phyloP scores from a whole-genome alignment of 2,797 vertebrate species.

The Pipistrellus kuhlii region DNA sequence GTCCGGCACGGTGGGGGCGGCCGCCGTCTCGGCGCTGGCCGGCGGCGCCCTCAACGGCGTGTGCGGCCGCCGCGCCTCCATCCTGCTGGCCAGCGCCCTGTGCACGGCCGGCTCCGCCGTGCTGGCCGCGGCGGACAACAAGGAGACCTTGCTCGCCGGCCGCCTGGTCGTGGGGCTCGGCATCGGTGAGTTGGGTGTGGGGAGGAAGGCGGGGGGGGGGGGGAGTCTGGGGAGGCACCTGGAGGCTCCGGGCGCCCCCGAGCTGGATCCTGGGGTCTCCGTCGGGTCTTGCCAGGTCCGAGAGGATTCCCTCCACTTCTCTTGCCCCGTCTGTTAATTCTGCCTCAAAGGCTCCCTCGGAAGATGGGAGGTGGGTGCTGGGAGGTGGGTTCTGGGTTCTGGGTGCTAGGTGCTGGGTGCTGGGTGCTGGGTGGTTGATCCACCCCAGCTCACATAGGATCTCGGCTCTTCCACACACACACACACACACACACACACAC shows the following conservation, averaged over 20 bases:
- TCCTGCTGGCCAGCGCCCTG: conserved; percentile 94
- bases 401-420: neutral
- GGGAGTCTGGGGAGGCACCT: neutral
- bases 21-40: conserved; percentile 93
- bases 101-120: conserved; percentile 93
- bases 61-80: conserved; percentile 93
- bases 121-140: conserved; percentile 91
- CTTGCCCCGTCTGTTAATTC: too few species aligned
- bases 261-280: neutral
- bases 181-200: conserved; percentile 91
- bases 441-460: neutral
- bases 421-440: neutral
- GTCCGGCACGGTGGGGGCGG: conserved; percentile 95
- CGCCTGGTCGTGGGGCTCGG: conserved; percentile 95
- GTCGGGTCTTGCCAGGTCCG: neutral
- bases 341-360: neutral
- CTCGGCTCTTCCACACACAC: neutral
- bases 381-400: neutral
- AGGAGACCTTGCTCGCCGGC: conserved; percentile 94
- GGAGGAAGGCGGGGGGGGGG: too few species aligned
- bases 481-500: too few species aligned
- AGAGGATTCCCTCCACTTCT: neutral
- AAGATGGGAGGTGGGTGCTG: too few species aligned
- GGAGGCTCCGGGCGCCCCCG: neutral
- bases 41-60: conserved; percentile 94